Evolutionary conservation across 2,113 vertebrate species (phyloP).

Genomic region (Trochalopteron elliotii): DNA sequence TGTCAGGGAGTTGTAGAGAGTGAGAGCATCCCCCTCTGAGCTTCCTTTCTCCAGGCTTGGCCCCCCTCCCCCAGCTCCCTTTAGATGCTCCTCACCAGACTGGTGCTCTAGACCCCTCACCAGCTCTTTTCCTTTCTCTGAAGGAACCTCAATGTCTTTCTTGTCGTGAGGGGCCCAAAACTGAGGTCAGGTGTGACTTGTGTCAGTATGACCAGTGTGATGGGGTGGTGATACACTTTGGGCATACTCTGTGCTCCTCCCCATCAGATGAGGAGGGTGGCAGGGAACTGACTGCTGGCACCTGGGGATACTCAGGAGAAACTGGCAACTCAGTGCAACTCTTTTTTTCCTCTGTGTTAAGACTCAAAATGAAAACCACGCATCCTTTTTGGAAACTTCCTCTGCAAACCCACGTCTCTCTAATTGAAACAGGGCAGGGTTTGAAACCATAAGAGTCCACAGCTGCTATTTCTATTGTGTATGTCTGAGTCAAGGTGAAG

Average conservation of each 20-base stretch:
- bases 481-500: constrained; percentile 53
- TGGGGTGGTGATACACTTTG: not conserved
- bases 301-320: not conserved
- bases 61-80: not conserved
- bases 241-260: not conserved
- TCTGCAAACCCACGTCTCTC: not conserved
- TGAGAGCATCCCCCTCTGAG: no score
- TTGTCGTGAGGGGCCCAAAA: not conserved
- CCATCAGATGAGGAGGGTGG: not conserved
- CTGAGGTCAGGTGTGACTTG: no score
- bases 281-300: not conserved
- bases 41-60: not conserved
- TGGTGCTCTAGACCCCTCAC: not conserved
- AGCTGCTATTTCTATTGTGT: constrained; percentile 50
- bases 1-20: no score
- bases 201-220: not conserved
- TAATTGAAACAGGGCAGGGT: constrained; percentile 62
- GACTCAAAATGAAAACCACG: not conserved
- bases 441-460: constrained; percentile 48
- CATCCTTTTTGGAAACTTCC: constrained; percentile 13
- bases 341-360: not conserved
- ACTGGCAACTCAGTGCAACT: not conserved
- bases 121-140: not conserved
- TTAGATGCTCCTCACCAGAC: not conserved
- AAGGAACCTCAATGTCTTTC: not conserved